These are phyloP conservation scores for Agrenia bidenticulata DNA, from an alignment of 2,888 invertebrate species.

Conservation along the genomic window DNA sequence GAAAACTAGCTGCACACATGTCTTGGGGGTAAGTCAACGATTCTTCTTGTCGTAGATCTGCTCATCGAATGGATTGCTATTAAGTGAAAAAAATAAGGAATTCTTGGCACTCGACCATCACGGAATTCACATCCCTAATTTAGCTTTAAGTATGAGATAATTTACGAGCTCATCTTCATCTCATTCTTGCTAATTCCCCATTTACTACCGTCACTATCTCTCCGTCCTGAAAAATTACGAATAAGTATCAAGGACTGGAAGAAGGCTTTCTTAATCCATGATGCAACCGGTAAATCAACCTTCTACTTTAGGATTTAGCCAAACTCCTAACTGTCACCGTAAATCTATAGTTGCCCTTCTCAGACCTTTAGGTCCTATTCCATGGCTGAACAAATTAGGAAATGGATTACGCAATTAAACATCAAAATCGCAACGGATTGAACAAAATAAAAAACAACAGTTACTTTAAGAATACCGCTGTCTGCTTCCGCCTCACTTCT, in stretches of 20 bases:
- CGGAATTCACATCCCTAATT: constrained; percentile 41
- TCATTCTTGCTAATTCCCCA: constrained; percentile 17
- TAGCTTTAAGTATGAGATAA: constrained; percentile 39
- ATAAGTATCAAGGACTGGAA: too few relatives aligned
- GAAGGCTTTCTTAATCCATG: constrained; percentile 4
- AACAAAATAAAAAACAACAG: too few relatives aligned
- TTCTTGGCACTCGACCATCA: constrained; percentile 39
- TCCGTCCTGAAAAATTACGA: too few relatives aligned
- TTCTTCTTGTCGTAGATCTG: neutral
- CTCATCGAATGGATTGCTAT: constrained; percentile 10
- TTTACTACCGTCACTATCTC: neutral
- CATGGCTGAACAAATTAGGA: too few relatives aligned
- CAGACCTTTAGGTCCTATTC: too few relatives aligned
- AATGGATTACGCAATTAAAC: too few relatives aligned
- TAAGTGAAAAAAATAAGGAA: constrained; percentile 26
- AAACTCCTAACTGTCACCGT: too few relatives aligned
- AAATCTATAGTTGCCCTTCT: too few relatives aligned
- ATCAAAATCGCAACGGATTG: too few relatives aligned
- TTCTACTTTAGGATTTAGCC: too few relatives aligned
- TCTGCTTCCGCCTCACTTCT: too few relatives aligned
- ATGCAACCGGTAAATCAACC: constrained; percentile 2
- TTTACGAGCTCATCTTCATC: constrained; percentile 29
- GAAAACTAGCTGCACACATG: neutral
- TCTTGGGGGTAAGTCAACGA: neutral
- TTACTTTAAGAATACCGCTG: too few relatives aligned